Base-by-base conservation (phyloP, 2,888 invertebrate genomes). In the Pammene aurita region DNA sequence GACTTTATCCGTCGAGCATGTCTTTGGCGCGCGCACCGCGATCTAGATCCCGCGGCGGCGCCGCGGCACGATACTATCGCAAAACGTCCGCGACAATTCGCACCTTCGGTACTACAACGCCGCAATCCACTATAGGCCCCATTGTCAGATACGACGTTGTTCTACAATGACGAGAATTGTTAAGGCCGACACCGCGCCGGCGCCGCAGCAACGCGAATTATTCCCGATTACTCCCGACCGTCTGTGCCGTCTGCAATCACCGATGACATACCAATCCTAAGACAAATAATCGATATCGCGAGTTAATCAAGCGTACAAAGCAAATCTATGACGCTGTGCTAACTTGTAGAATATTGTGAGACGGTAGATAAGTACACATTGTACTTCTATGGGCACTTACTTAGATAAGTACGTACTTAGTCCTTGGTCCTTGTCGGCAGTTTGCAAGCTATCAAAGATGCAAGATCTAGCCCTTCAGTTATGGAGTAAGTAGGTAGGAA, bases 1-100 rank as follows among this genome's bases (percentile, higher is more conserved):
- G 89, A 88, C 91, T 91, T 90, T 91, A 91, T 91, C 90, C 91
- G 79, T 81, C 82, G 84, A 82, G 84, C 85, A 85, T 84, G 89
- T 88, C 89, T 89, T 87, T 88, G 89, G 85, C 80, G 84, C 81
- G 80, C 78, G 76, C 80, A 84, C 87, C 89, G 89, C 88, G 88
- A 91, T 91, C 91, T 90, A 90, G 90, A 92, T 92, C 81, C 77
- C 74, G 78, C 88, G 87, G 78, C 88, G 87, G 84, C 85, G 86
- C 83, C 84, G 87, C 85, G 88, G 88, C 77, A 77, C 81, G 90
- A 91, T 91, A 84, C 77, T 90, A 92, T 92, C 91, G 82, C 77
- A 84, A 87, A 87, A 78, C 76, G 73, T 78, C 81, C 78, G 83
- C 90, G 90, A 90, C 91, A 90, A 90, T 62, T 62, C 62, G 41